These are phyloP conservation scores for Heliconius cydno DNA, from an alignment of 2,888 invertebrate genomes.

Conservation along the genomic window DNA sequence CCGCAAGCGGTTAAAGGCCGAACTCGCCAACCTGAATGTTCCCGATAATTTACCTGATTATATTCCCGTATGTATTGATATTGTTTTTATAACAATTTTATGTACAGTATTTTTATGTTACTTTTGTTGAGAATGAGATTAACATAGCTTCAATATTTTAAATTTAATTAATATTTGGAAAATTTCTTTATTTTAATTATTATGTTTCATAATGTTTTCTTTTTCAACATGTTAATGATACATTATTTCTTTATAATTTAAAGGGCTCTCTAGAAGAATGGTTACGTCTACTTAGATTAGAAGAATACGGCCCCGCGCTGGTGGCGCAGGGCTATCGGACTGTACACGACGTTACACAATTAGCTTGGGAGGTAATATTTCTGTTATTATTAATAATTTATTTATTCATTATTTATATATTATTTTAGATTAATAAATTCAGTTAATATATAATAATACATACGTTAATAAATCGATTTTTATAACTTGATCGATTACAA, in stretches of 20 bases:
- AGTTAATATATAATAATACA: neutral
- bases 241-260: constrained; percentile 39
- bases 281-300: constrained; percentile 94
- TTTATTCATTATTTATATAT: too few species aligned
- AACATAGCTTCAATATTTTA: too few species aligned
- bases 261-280: constrained; percentile 97
- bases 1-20: constrained; percentile 96
- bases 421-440: too few species aligned
- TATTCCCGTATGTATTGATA: constrained; percentile 89
- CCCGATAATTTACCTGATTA: constrained; percentile 97
- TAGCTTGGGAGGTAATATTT: constrained; percentile 92
- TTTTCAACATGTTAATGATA: neutral
- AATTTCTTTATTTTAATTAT: neutral
- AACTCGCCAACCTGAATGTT: constrained; percentile 96
- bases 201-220: neutral
- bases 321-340: constrained; percentile 96
- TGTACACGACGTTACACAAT: constrained; percentile 96
- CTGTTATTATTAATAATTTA: too few species aligned
- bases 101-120: constrained; percentile 57
- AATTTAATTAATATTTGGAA: too few species aligned
- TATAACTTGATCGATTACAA: neutral
- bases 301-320: constrained; percentile 95
- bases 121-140: too few species aligned
- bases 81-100: neutral
- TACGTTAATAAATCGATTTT: neutral